Evolutionary conservation across 2,113 vertebrate genomes (phyloP).

Genomic region (Panthera leo): DNA sequence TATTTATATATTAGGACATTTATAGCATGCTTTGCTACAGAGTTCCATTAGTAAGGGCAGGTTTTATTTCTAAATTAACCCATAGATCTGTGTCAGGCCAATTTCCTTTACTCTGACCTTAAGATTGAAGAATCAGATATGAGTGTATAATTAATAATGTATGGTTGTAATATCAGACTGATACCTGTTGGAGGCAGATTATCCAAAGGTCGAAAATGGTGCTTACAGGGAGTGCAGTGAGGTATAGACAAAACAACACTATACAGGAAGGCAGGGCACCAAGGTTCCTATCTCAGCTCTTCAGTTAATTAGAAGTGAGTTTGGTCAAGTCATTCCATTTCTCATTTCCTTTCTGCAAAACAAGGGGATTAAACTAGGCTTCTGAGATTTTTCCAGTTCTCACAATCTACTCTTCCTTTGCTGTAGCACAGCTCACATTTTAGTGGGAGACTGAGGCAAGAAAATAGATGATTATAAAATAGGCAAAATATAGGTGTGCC

Average conservation of each 20-base stretch:
- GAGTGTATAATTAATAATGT: neutral
- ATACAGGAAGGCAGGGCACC: neutral
- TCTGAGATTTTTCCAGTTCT: neutral
- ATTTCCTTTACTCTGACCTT: neutral
- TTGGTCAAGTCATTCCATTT: neutral
- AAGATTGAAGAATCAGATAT: neutral
- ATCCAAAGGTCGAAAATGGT: neutral
- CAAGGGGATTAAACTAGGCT: neutral
- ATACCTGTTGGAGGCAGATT: neutral
- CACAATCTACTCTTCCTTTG: neutral
- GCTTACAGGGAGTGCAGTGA: accelerated
- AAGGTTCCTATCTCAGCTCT: neutral
- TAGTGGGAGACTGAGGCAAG: neutral
- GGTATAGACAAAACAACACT: neutral
- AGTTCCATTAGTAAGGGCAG: neutral
- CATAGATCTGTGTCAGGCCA: neutral
- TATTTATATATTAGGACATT: neutral
- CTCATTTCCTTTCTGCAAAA: neutral
- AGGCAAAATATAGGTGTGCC: neutral
- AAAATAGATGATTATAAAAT: neutral
- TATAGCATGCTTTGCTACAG: neutral
- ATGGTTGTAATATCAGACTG: neutral
- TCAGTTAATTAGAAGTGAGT: neutral
- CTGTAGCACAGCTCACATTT: neutral
- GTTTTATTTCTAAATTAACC: constrained; percentile 9